phyloP scores from a whole-genome alignment of 2,888 invertebrate genomes.

The Synergus laeviventris region DNA sequence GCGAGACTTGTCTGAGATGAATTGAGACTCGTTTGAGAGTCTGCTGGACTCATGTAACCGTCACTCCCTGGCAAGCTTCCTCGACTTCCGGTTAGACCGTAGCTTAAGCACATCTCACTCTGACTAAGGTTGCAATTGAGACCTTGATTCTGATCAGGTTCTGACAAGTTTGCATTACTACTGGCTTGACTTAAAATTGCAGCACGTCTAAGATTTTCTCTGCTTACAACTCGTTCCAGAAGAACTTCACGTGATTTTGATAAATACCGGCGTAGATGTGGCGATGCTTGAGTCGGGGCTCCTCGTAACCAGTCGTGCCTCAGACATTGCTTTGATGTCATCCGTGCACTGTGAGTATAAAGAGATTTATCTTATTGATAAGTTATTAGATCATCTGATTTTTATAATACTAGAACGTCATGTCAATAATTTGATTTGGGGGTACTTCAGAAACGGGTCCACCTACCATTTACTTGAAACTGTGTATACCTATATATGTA shows the following conservation, averaged over 20 bases:
- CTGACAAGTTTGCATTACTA: conserved; percentile 67
- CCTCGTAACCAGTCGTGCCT: conserved; percentile 79
- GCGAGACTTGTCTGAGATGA: conserved; percentile 70
- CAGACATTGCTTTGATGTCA: conserved; percentile 79
- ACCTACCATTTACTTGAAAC: no score
- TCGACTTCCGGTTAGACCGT: conserved; percentile 66
- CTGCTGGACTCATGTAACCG: conserved; percentile 67
- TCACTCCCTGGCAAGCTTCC: conserved; percentile 69
- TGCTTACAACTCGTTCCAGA: conserved; percentile 76
- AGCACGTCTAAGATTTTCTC: conserved; percentile 70
- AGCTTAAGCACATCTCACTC: conserved; percentile 76
- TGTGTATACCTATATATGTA: no score
- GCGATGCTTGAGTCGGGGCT: conserved; percentile 73
- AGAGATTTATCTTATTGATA: conserved; percentile 11
- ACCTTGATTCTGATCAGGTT: conserved; percentile 48
- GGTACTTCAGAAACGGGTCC: no score
- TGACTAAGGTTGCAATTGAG: conserved; percentile 72
- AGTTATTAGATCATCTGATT: background rate
- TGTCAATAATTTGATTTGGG: no score
- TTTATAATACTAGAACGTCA: no score
- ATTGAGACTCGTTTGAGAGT: conserved; percentile 69
- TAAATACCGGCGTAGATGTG: conserved; percentile 75
- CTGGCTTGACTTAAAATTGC: conserved; percentile 72
- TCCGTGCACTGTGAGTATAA: conserved; percentile 76
- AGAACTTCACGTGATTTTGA: conserved; percentile 78